Evolutionary conservation across 2,888 invertebrate genomes (phyloP).

Genomic region (Alloplasta piceator): DNA sequence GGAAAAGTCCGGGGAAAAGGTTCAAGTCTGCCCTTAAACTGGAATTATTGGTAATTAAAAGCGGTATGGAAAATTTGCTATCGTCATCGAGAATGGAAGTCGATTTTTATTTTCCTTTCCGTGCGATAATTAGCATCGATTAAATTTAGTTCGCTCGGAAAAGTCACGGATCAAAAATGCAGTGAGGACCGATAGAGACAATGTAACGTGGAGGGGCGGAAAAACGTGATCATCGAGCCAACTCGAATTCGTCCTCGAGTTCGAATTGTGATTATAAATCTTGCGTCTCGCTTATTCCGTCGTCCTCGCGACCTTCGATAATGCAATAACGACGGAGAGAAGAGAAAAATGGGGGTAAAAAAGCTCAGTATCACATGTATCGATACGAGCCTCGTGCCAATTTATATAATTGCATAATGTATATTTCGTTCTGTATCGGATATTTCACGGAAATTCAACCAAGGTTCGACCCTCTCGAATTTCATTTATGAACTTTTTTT

Average conservation of each 20-base stretch:
- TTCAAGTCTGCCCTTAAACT: too few relatives aligned
- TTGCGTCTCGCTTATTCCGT: slow-evolving; percentile 34
- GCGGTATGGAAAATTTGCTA: too few relatives aligned
- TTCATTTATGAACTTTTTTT: too few relatives aligned
- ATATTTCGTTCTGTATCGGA: too few relatives aligned
- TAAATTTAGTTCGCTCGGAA: slow-evolving; percentile 3
- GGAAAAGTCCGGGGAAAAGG: too few relatives aligned
- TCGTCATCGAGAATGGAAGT: background rate
- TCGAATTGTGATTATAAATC: slow-evolving; percentile 35
- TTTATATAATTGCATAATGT: too few relatives aligned
- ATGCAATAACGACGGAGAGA: slow-evolving; percentile 13
- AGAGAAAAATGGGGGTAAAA: slow-evolving; percentile 10
- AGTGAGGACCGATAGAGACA: background rate
- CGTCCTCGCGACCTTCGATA: slow-evolving; percentile 45
- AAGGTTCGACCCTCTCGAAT: too few relatives aligned
- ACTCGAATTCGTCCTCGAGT: slow-evolving; percentile 50
- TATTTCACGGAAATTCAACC: too few relatives aligned
- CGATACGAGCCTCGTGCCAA: slow-evolving; percentile 6
- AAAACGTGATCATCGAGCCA: slow-evolving; percentile 18
- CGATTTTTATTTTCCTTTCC: slow-evolving; percentile 4
- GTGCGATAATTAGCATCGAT: slow-evolving; percentile 22
- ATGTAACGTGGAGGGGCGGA: background rate
- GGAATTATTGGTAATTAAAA: too few relatives aligned
- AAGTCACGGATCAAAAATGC: background rate
- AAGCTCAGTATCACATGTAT: slow-evolving; percentile 15